Percentiles rank a stretch among this genome's conserved stretches.
Conservation (phyloP, 1,140 invertebrate genomes). For the Drosophila hydei region DNA sequence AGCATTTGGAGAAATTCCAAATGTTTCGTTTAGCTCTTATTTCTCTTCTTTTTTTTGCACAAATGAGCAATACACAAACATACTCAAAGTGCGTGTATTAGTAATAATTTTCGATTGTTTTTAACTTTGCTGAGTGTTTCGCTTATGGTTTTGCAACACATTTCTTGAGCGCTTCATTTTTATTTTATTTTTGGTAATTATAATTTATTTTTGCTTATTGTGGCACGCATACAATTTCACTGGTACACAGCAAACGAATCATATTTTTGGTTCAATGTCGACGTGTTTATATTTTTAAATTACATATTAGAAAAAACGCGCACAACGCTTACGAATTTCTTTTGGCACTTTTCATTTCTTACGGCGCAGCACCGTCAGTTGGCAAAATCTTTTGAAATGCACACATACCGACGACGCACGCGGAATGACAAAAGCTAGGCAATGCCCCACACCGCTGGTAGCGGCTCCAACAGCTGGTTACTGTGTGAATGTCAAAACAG, state of each 20-base stretch:
- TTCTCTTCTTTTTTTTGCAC: conserved; percentile 27
- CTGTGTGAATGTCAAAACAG: conserved; percentile 6
- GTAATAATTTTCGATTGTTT: conserved; percentile 41
- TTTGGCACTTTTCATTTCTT: conserved; percentile 41
- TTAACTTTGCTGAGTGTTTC: conserved; percentile 25
- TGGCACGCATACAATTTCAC: conserved; percentile 33
- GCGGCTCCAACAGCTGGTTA: conserved; percentile 34
- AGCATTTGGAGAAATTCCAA: conserved; percentile 76
- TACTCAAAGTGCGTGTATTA: conserved; percentile 22
- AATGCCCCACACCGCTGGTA: conserved; percentile 13
- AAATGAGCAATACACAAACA: conserved; percentile 26
- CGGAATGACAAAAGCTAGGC: conserved; percentile 37
- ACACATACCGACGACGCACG: conserved; percentile 42
- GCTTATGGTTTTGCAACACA: conserved; percentile 49
- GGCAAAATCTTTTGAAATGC: conserved; percentile 38
- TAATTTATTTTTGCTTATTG: conserved; percentile 40
- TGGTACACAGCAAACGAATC: conserved; percentile 7
- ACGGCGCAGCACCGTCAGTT: conserved; percentile 32
- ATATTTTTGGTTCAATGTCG: conserved; percentile 41
- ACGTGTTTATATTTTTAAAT: conserved; percentile 42
- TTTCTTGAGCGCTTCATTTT: conserved; percentile 4
- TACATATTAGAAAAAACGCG: conserved; percentile 34
- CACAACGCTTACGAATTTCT: conserved; percentile 28
- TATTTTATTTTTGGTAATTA: conserved; percentile 26
- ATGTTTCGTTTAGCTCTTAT: conserved; percentile 39